Evolutionary conservation across 2,797 vertebrate genomes (phyloP).

Genomic region (Typhlichthys subterraneus): DNA sequence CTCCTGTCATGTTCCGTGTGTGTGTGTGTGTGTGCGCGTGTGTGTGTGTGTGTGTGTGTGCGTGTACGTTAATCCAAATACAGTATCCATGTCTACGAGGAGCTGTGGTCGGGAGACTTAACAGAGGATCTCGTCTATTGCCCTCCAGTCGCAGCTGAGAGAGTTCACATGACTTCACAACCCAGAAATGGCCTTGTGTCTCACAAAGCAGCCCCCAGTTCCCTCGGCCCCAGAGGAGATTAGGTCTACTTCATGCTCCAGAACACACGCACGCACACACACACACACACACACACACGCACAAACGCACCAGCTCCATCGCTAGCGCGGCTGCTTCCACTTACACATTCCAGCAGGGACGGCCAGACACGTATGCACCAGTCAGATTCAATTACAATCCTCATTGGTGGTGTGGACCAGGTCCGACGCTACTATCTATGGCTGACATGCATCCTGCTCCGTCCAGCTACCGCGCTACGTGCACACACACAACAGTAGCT

Average conservation of each 20-base stretch:
- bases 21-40: slow-evolving; percentile 6
- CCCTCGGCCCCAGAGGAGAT: slow-evolving; percentile 9
- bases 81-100: neutral
- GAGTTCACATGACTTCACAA: slow-evolving; percentile 66
- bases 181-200: slow-evolving; percentile 44
- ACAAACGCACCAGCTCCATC: neutral
- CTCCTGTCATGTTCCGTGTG: neutral
- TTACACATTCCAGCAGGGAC: slow-evolving; percentile 10
- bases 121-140: slow-evolving; percentile 17
- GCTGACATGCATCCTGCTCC: neutral
- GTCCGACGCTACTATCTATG: neutral
- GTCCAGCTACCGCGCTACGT: neutral
- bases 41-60: slow-evolving; percentile 5
- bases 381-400: slow-evolving; percentile 5
- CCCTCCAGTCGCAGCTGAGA: slow-evolving; percentile 56
- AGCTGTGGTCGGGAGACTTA: neutral
- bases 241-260: slow-evolving; percentile 4
- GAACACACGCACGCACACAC: neutral
- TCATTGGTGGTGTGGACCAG: neutral
- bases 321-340: neutral
- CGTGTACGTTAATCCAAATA: neutral
- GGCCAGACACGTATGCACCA: neutral
- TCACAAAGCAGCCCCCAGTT: slow-evolving; percentile 18
- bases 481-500: neutral
- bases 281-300: too few relatives aligned